Base-by-base conservation (phyloP, 2,113 vertebrate species). In the Oryzias melastigma region DNA sequence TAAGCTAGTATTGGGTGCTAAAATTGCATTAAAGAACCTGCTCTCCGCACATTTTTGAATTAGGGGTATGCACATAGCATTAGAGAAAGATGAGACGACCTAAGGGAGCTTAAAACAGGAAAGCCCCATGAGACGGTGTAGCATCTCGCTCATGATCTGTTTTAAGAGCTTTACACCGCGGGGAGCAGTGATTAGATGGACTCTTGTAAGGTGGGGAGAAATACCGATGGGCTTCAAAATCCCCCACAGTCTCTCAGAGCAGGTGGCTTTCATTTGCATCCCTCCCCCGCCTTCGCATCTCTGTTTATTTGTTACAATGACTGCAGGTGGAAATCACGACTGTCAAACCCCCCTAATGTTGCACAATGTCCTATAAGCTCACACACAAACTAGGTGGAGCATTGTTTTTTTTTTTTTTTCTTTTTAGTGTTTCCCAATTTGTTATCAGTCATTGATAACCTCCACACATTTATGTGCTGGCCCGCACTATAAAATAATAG, bases 401-500 rank as follows among this genome's bases (percentile, higher is more conserved):
- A 35, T 35, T 35, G 29, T 12, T 35, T 35, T 35, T 35, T 35
- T 35, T 35, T 35, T 12, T 29, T 35, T 35, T 35, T 25, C 5
- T 72, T 76, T 25, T 22, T 24, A 70, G 50, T 52, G 48, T 62
- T 65, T 51, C 20, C 59, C 50, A 46, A 52, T 80, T 81, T 81
- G 76, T 81, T 73, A 57, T 55, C 18, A 24, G 71, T 62, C 45
- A 49, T 60, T 65, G 80, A 81, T 89, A 85, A 89, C 83, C 80
- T 80, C 77, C 7, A 68, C 72, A 75, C 73, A 84, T 81, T 82
- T 63, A 81, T 71, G 72, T 74, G 62, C 68, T 25, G 76, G 78
- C 79, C 76, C 75, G 80, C 79, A 1, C 61, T 58, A 73, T 55
- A 65, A 75, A 72, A 77, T 89, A 86, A 90, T 86, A 73, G 84